phyloP scores from a whole-genome alignment of 2,888 invertebrate species.

The Erebia aethiops region DNA sequence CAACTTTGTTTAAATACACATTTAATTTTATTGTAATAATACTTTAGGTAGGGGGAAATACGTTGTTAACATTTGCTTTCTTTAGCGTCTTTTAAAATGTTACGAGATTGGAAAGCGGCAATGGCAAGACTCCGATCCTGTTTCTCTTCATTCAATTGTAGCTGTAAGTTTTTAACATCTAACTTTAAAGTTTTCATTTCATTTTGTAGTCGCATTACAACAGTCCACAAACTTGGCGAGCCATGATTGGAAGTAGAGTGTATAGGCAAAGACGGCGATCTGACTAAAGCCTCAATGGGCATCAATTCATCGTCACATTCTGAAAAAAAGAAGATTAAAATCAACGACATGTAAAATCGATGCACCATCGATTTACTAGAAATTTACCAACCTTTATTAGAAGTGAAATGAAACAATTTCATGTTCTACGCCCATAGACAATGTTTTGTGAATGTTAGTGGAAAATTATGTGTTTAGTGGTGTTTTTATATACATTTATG shows the following conservation, averaged over 20 bases:
- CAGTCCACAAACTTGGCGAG: constrained; percentile 87
- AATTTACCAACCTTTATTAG: constrained; percentile 42
- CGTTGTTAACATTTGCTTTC: constrained; percentile 73
- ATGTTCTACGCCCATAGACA: constrained; percentile 20
- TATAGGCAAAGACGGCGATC: constrained; percentile 77
- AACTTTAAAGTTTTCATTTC: constrained; percentile 86
- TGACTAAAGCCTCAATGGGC: constrained; percentile 71
- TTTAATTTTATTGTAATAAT: constrained; percentile 35
- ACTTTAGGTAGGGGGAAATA: constrained; percentile 19
- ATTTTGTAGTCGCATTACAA: constrained; percentile 89
- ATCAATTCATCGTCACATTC: constrained; percentile 76
- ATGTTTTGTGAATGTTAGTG: constrained; percentile 30
- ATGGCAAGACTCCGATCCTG: constrained; percentile 77
- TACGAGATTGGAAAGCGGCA: constrained; percentile 68
- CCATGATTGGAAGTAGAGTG: constrained; percentile 64
- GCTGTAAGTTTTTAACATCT: constrained; percentile 83
- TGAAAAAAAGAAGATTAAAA: constrained; percentile 58
- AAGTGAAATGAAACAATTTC: constrained; percentile 22
- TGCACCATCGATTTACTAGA: constrained; percentile 21
- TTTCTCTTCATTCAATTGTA: constrained; percentile 87
- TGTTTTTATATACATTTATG: constrained; percentile 21
- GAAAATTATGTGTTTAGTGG: constrained; percentile 26
- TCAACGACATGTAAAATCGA: constrained; percentile 43
- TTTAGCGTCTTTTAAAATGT: constrained; percentile 71
- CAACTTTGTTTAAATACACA: constrained; percentile 5